These are phyloP conservation scores for Cyprinodon tularosa DNA, from an alignment of 2,113 vertebrate genomes.

Conservation along the genomic window DNA sequence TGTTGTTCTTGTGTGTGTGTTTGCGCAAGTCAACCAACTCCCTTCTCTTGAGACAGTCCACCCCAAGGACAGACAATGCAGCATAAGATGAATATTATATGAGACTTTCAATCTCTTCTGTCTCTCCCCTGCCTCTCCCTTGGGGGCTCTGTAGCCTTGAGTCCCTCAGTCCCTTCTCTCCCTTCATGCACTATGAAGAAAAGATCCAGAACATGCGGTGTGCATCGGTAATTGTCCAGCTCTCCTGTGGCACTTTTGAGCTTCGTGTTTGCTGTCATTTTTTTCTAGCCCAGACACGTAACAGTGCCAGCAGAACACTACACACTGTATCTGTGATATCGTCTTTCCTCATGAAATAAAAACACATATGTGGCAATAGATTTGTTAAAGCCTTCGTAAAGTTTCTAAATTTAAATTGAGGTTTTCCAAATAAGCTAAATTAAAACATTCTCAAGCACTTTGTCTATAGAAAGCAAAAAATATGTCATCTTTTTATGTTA, in stretches of 20 bases:
- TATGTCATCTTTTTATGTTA: no score
- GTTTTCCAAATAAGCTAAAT: not conserved
- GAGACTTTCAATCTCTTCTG: slow-evolving; percentile 67
- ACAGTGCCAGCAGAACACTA: slow-evolving; percentile 28
- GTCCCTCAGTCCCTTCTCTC: slow-evolving; percentile 60
- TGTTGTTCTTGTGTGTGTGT: slow-evolving; percentile 16
- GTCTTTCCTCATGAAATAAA: slow-evolving; percentile 19
- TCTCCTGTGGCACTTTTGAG: slow-evolving; percentile 43
- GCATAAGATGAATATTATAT: slow-evolving; percentile 73
- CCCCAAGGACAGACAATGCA: slow-evolving; percentile 60
- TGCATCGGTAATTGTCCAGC: slow-evolving; percentile 66
- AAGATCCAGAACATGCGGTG: slow-evolving; percentile 64
- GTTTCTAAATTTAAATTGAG: slow-evolving; percentile 3
- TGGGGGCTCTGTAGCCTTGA: slow-evolving; percentile 57
- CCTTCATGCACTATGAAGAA: slow-evolving; percentile 69
- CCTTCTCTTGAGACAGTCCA: slow-evolving; percentile 48
- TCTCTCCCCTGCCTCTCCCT: slow-evolving; percentile 70
- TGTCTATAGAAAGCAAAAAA: no score
- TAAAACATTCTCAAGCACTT: not conserved
- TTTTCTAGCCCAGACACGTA: slow-evolving; percentile 37
- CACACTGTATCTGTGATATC: slow-evolving; percentile 22
- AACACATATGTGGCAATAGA: slow-evolving; percentile 16
- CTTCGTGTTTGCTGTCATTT: slow-evolving; percentile 41
- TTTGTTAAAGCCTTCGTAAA: slow-evolving; percentile 11
- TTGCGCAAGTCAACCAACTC: slow-evolving; percentile 5